Base-by-base conservation (phyloP, 2,113 vertebrate species). In the Eurypyga helias region DNA sequence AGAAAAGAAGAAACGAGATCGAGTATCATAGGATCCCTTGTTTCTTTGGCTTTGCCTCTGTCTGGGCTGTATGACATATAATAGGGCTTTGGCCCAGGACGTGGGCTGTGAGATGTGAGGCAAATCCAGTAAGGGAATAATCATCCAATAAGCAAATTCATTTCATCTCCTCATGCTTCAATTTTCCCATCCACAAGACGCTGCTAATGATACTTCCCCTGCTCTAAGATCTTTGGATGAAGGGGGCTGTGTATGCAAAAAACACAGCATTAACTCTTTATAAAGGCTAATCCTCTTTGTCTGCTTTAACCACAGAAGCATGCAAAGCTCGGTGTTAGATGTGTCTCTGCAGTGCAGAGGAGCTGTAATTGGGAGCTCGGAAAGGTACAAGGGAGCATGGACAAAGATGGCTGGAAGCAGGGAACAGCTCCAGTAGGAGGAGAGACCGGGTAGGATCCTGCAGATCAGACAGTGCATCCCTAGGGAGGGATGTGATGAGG, bases 141-240 rank as follows among this genome's bases (percentile, higher is more conserved):
- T 93, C 92, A 92, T 76, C 90, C 90, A 93, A 95, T 93, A 93
- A 94, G 95, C 28, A 95, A 96, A 96, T 72, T 87, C 92, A 96
- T 93, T 96, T 97, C 73, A 97, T 97, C 96, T 92, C 95, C 90
- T 95, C 89, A 95, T 89, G 95, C 94, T 93, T 95, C 97, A 94
- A 52, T 96, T 95, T 90, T 92, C 57, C 80, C 96, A 95, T 87
- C 94, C 90, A 78, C 90, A 94, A 96, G 95, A 82, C 52, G 7
- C 86, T 84, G 77, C 77, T 96, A 96, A 95, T 95, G 93, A 96
- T 73, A 91, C 69, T 93, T 95, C 41, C 86, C 48, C 48, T 89
- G 64, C 76, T 79, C 72, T 89, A 85, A 95, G 94, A 92, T 92
- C 92, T 95, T 91, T 91, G 86, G 83, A 96, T 94, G 81, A 94